A percentile compares a stretch with the other conserved stretches of the same genome.
Conservation (phyloP, 2,888 invertebrate species). For the Trachelus tabidus region DNA sequence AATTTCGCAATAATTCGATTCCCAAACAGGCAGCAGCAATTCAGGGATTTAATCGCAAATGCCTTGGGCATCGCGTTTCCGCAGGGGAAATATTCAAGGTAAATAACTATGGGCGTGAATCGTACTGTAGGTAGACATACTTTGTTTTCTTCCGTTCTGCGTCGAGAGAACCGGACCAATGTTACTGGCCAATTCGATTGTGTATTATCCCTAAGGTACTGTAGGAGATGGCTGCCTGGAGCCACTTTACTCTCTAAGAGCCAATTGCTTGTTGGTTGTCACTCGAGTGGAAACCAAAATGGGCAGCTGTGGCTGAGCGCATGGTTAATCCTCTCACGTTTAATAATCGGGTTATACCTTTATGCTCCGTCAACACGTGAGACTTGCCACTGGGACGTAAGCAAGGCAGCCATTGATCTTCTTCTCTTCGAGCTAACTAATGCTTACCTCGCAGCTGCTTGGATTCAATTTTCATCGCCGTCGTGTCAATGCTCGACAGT, state of each 20-base stretch:
- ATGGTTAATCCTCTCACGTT: neutral
- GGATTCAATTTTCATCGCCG: neutral
- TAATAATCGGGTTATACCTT: constrained; percentile 27
- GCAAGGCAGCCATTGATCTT: neutral
- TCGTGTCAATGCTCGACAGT: neutral
- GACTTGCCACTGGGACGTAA: constrained; percentile 11
- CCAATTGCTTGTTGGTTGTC: constrained; percentile 34
- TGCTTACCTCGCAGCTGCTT: neutral
- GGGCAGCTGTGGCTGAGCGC: constrained; percentile 32
- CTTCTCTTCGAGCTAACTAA: neutral
- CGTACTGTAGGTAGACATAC: neutral
- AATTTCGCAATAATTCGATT: neutral
- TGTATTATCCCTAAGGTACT: neutral
- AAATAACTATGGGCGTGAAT: neutral
- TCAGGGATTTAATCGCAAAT: neutral
- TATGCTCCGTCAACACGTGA: constrained; percentile 31
- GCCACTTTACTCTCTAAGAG: constrained; percentile 14
- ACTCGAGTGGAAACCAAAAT: constrained; percentile 38
- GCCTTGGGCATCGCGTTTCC: neutral
- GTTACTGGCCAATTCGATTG: neutral
- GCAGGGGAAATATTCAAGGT: neutral
- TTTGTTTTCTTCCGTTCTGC: neutral
- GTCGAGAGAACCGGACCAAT: neutral
- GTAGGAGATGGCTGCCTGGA: constrained; percentile 7
- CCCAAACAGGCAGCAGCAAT: neutral